A percentile compares a stretch with the other conserved stretches of the same genome.
Evolutionary conservation across 1,140 invertebrate genomes (phyloP).

Genomic region (Drosophila mayri): DNA sequence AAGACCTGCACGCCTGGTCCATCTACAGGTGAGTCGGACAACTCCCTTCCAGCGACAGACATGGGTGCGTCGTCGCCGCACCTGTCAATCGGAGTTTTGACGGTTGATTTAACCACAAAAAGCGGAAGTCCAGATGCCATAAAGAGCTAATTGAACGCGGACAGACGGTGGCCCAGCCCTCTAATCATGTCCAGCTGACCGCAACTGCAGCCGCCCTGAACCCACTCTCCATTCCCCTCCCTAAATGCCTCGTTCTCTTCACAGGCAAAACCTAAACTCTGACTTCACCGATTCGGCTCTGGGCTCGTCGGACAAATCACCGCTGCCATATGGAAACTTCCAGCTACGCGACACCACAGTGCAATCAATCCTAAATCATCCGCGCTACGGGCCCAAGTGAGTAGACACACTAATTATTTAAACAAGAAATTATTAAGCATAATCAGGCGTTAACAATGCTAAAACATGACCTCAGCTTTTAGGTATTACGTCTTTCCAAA

Average conservation of each 20-base stretch:
- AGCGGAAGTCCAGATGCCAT: conserved; percentile 72
- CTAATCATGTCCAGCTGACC: conserved; percentile 62
- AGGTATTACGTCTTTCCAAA: neutral
- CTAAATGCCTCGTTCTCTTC: neutral
- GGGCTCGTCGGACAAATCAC: conserved; percentile 95
- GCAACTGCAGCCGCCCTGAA: conserved; percentile 52
- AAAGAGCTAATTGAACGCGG: conserved; percentile 49
- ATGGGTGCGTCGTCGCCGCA: conserved; percentile 32
- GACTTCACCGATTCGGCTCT: conserved; percentile 97
- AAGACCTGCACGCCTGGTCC: conserved; percentile 97
- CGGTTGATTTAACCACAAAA: conserved; percentile 71
- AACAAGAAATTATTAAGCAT: conserved; percentile 11
- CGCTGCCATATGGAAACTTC: conserved; percentile 96
- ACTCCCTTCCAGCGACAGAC: conserved; percentile 32
- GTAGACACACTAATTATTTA: conserved; percentile 59
- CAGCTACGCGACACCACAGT: conserved; percentile 96
- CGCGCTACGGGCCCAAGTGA: conserved; percentile 94
- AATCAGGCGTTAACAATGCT: conserved; percentile 23
- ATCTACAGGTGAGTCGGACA: conserved; percentile 91
- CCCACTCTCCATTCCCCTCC: neutral
- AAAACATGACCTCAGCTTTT: conserved; percentile 12
- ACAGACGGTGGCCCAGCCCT: conserved; percentile 30
- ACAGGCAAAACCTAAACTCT: conserved; percentile 96
- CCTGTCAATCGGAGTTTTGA: conserved; percentile 59
- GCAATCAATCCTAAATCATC: conserved; percentile 96